Conservation (phyloP, 1,140 invertebrate genomes). For the Panulirus ornatus region DNA sequence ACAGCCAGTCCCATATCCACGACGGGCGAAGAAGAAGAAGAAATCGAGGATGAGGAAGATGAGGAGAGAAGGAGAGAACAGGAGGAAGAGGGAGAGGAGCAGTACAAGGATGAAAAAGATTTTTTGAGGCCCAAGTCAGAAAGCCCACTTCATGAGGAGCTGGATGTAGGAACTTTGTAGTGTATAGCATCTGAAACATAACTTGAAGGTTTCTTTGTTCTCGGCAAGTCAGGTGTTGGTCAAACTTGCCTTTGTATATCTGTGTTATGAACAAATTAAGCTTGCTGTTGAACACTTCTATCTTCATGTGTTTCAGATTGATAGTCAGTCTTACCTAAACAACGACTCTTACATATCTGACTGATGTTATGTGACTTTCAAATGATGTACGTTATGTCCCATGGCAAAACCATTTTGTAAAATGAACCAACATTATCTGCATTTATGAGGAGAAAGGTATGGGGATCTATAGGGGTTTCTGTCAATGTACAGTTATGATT, state of each 20-base stretch:
- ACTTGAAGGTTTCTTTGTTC: constrained; percentile 12
- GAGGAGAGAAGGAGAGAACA: constrained; percentile 59
- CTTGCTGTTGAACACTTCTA: constrained; percentile 12
- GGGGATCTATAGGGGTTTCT: not conserved
- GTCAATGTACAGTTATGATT: constrained; percentile 3
- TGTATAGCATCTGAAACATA: constrained; percentile 11
- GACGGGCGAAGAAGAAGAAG: constrained; percentile 64
- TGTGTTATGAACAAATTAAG: not conserved
- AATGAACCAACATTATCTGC: not conserved
- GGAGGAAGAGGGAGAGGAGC: constrained; percentile 55
- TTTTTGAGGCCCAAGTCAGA: constrained; percentile 40
- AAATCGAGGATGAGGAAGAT: constrained; percentile 65
- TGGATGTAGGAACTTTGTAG: constrained; percentile 38
- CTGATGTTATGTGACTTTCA: not conserved
- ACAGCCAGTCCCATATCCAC: constrained; percentile 56
- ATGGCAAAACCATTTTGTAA: not conserved
- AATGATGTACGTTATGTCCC: not conserved
- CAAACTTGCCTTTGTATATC: constrained; percentile 17
- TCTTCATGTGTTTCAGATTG: constrained; percentile 19
- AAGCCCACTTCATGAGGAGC: constrained; percentile 28
- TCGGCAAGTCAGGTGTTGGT: constrained; percentile 13
- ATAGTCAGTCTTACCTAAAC: not conserved
- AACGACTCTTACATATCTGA: constrained; percentile 39
- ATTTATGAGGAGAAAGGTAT: not conserved
- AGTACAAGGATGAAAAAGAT: constrained; percentile 53